Percentiles rank a stretch among this genome's conserved stretches.
These are phyloP conservation scores for Menura novaehollandiae DNA, from an alignment of 2,113 vertebrate genomes.

Conservation along the genomic window DNA sequence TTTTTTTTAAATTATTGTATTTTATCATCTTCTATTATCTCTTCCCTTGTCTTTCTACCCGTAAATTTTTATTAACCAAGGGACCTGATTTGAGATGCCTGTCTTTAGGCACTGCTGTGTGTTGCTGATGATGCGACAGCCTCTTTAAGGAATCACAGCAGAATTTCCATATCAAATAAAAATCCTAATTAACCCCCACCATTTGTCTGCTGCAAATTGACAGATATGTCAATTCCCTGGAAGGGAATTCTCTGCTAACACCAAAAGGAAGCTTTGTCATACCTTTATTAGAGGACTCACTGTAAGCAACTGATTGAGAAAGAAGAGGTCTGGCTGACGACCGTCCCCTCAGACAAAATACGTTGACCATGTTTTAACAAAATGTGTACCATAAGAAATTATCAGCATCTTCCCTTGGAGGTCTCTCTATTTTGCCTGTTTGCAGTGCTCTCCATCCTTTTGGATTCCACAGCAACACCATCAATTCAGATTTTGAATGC, in stretches of 20 bases:
- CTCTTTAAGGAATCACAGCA: slow-evolving; percentile 16
- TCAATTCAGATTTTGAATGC: not conserved
- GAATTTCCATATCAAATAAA: slow-evolving; percentile 37
- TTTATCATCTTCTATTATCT: not conserved
- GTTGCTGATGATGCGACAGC: not conserved
- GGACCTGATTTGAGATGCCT: not conserved
- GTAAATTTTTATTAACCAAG: slow-evolving; percentile 38
- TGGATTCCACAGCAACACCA: not conserved
- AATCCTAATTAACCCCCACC: not conserved
- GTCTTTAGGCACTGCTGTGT: slow-evolving; percentile 10
- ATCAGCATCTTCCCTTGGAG: not conserved
- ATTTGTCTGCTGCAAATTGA: not conserved
- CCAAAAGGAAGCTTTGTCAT: slow-evolving; percentile 7
- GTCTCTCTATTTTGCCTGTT: not conserved
- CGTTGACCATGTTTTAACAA: not conserved
- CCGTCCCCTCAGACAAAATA: not conserved
- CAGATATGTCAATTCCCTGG: not conserved
- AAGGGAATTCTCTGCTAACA: not conserved
- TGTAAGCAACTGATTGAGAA: not conserved
- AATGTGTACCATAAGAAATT: not conserved
- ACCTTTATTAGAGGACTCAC: not conserved
- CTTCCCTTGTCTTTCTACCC: not conserved
- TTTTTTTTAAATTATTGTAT: not conserved
- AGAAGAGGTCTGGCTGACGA: not conserved
- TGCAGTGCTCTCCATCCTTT: not conserved